A percentile compares a stretch with the other conserved stretches of the same genome.
Evolutionary conservation across 2,113 vertebrate genomes (phyloP).

Genomic region (Sinocyclocheilus anophthalmus): DNA sequence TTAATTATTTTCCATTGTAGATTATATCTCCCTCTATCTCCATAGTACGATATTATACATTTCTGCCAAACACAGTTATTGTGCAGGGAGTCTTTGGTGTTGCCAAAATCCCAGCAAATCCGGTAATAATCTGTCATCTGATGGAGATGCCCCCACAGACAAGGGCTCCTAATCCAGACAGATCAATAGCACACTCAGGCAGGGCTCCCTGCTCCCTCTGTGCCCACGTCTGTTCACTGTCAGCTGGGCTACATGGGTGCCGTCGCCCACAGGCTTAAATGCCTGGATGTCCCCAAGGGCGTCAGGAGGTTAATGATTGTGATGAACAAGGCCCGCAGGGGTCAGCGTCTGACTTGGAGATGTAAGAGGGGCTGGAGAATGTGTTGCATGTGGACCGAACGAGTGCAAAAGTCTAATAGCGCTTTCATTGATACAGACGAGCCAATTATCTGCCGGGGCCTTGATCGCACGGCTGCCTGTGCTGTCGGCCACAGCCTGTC

Average conservation of each 20-base stretch:
- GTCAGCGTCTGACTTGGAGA: slow-evolving; percentile 67
- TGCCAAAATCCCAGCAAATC: slow-evolving; percentile 77
- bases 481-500: slow-evolving; percentile 49
- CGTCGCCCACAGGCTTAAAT: slow-evolving; percentile 14
- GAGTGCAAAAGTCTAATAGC: slow-evolving; percentile 61
- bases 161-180: slow-evolving; percentile 77
- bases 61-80: slow-evolving; percentile 75
- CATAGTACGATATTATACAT: slow-evolving; percentile 78
- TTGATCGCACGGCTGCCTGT: slow-evolving; percentile 56
- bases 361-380: slow-evolving; percentile 28
- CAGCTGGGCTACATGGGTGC: not conserved
- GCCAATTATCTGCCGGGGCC: slow-evolving; percentile 63
- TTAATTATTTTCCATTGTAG: slow-evolving; percentile 52
- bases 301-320: slow-evolving; percentile 71
- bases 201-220: slow-evolving; percentile 49
- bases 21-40: slow-evolving; percentile 52
- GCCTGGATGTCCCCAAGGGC: slow-evolving; percentile 41
- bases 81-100: slow-evolving; percentile 73
- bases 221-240: slow-evolving; percentile 29
- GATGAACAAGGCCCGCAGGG: slow-evolving; percentile 66
- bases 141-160: slow-evolving; percentile 75
- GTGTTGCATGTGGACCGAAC: slow-evolving; percentile 50
- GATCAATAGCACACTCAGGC: slow-evolving; percentile 74
- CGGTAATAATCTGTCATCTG: slow-evolving; percentile 78
- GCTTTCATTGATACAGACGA: slow-evolving; percentile 65